Evolutionary conservation across 1,140 invertebrate genomes (phyloP), one percentile per base, ranked within the genome.

Genomic region (Drosophila carrolli): DNA sequence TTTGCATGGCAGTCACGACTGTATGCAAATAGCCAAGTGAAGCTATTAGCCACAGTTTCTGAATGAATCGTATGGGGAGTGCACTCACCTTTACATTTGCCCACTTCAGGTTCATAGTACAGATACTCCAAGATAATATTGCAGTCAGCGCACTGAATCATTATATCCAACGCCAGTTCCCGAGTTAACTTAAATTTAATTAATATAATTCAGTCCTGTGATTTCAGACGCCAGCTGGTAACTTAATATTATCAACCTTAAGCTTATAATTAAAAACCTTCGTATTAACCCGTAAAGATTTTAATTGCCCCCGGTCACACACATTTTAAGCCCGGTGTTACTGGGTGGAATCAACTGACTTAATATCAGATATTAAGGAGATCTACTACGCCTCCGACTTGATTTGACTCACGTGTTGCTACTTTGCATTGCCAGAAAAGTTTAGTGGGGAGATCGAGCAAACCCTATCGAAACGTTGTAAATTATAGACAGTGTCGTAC

Each of bases 41-140:
- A 71, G 13, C 51, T 32, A 48, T 32, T 47, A 58, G 44, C 16
- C 37, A 67, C 46, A 35, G 41, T 71, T 71, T 50, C 43, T 71
- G 67, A 71, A 71, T 71, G 67, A 71, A 58, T 38, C 11, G 14
- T 19, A n/a, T 11, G 16, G 8, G n/a, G 5, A 60, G 72, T 72
- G 58, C 57, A 55, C 53, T 72, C 50, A 84, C 75, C 72, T 80
- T 76, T 83, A 6, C 43, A 14, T 53, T 59, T 63, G 6, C 43
- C 43, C 13, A 66, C 43, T 47, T 62, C 35, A n/a, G 59, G 41
- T n/a, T n/a, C 19, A 10, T 78, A 67, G 40, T 8, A 41, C 0
- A 83, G 47, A 48, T 84, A 46, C 46, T 67, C 35, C 57, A 84
- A 83, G 37, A 19, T 19, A 19, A 19, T 19, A 2, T 19, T 19